These are phyloP conservation scores for Acanthosoma haemorrhoidale DNA, from an alignment of 2,888 invertebrate species.

Conservation along the genomic window DNA sequence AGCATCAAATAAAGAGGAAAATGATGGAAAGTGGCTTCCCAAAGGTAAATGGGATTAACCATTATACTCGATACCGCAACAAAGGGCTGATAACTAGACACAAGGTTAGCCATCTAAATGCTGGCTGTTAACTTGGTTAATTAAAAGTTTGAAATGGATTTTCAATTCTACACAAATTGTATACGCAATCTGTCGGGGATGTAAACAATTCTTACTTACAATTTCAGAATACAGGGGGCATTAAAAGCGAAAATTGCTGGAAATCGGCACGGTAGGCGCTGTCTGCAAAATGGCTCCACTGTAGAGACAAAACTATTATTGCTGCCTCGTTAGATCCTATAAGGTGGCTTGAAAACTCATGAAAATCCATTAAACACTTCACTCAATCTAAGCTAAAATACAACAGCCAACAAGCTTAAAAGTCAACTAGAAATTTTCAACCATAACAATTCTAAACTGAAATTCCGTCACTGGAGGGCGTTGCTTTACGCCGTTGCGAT, in stretches of 20 bases:
- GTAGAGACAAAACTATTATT: constrained; percentile 1
- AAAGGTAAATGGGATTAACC: background rate
- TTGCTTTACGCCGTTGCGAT: constrained; percentile 28
- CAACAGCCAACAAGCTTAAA: background rate
- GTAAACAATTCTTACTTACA: constrained; percentile 43
- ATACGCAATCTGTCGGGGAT: constrained; percentile 43
- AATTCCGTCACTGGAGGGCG: constrained; percentile 38
- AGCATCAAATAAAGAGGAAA: background rate
- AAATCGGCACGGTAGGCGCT: constrained; percentile 65
- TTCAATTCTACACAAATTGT: constrained; percentile 9
- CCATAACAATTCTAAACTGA: constrained; percentile 29
- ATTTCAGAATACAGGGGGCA: constrained; percentile 56
- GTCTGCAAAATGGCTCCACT: constrained; percentile 50
- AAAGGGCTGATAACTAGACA: background rate
- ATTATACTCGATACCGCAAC: background rate
- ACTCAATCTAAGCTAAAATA: background rate
- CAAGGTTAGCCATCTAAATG: background rate
- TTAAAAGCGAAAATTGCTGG: constrained; percentile 60
- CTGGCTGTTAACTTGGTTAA: background rate
- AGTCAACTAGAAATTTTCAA: background rate
- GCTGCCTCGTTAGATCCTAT: background rate
- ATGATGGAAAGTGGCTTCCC: background rate
- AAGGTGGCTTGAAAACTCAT: background rate
- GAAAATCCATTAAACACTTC: background rate
- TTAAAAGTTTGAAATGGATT: background rate